Evolutionary conservation across 2,888 invertebrate genomes (phyloP), one percentile per base, ranked within the genome.

Genomic region (Hylaea fasciaria): DNA sequence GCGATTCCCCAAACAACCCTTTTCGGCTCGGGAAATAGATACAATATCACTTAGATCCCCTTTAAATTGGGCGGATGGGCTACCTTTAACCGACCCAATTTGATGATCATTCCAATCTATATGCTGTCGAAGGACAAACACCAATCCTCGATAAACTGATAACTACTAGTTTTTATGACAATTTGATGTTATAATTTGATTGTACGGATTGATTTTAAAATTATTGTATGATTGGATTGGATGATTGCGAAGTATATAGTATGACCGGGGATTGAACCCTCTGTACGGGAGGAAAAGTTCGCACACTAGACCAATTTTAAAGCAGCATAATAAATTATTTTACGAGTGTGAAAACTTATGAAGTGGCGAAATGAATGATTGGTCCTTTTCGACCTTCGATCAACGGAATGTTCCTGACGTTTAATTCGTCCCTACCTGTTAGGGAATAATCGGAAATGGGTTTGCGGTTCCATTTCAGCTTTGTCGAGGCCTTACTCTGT

Each of bases 21-120:
- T 64, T 59, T 55, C 57, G 54, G 62, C 60, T 55, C 58, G 57
- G 62, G 62, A 63, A 69, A 65, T 64, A 62, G 60, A 52, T 62
- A 63, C 57, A 61, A 54, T 51, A 63, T 55, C 48, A 39, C 54
- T 45, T 48, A 60, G 53, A 53, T 65, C 58, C 53, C 59, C 28
- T 68, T 39, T 57, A 57, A 62, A 64, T 63, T 59, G 51, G 58
- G 22, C 45, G 35, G 43, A 44, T 58, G 22, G n/a, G 10, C 40
- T 32, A 37, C 53, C 28, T 53, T 14, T 40, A 37, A 43, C 32
- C 32, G 45, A 55, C 44, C 22, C 39, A 55, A 51, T 54, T 40
- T 55, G 44, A 11, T 48, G 17, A 14, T 14, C n/a, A 29, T 43
- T n/a, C n/a, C 13, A 29, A 45, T 11, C 41, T 39, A 16, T n/a